phyloP scores from a whole-genome alignment of 2,797 vertebrate genomes.

The Silurus lanzhouensis region DNA sequence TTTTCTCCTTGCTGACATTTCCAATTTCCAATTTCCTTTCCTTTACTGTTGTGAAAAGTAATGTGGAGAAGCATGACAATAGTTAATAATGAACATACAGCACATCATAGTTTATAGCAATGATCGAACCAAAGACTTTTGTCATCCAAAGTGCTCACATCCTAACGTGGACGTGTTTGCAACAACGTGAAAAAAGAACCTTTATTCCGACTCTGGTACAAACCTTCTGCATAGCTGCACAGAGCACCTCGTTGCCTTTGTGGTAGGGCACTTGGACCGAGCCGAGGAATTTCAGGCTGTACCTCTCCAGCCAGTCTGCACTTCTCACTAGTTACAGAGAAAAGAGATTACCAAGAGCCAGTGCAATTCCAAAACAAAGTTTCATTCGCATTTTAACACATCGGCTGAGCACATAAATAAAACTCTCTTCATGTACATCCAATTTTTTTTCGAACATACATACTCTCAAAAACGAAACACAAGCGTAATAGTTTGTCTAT shows the following conservation, averaged over 20 bases:
- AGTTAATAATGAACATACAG: neutral
- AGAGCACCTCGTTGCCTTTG: conserved; percentile 96
- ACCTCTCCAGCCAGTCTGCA: conserved; percentile 91
- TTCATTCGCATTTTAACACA: neutral
- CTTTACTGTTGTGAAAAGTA: no score
- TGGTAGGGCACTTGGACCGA: conserved; percentile 95
- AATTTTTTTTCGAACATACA: neutral
- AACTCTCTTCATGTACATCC: neutral
- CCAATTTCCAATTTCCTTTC: no score
- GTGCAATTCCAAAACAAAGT: neutral
- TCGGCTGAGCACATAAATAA: no score
- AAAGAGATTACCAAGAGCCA: neutral
- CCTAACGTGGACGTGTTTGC: neutral
- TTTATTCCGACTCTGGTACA: neutral
- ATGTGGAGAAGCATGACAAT: no score
- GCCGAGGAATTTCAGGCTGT: conserved; percentile 91
- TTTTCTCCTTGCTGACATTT: no score
- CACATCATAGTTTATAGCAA: neutral
- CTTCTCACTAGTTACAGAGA: conserved; percentile 73
- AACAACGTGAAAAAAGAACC: no score
- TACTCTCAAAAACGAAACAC: neutral
- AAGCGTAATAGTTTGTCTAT: no score
- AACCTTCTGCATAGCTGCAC: conserved; percentile 99
- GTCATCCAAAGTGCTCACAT: neutral
- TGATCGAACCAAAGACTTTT: neutral